A percentile compares a stretch with the other conserved stretches of the same genome.
phyloP scores from a whole-genome alignment of 2,113 vertebrate genomes.

The Argyrosomus japonicus region DNA sequence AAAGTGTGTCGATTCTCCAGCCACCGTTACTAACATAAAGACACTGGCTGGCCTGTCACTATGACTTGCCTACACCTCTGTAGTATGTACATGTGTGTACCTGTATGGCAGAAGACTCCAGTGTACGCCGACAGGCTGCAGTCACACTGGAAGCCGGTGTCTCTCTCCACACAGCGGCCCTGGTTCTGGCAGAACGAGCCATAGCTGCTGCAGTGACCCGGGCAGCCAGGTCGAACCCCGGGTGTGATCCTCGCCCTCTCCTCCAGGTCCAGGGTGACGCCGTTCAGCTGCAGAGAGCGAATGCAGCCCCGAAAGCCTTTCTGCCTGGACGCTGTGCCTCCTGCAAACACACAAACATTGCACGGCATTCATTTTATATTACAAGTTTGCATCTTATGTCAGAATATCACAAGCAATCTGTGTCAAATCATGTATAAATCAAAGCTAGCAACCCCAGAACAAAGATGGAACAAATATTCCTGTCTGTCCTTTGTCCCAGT shows the following conservation, averaged over 20 bases:
- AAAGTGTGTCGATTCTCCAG: neutral
- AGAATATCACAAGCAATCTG: neutral
- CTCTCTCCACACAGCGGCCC: constrained; percentile 89
- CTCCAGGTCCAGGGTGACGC: constrained; percentile 90
- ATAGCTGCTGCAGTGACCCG: constrained; percentile 94
- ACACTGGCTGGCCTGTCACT: neutral
- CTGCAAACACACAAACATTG: constrained; percentile 68
- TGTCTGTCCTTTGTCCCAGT: neutral
- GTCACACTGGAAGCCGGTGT: constrained; percentile 90
- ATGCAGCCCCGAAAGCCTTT: constrained; percentile 95
- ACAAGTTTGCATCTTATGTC: neutral
- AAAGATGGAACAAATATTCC: neutral
- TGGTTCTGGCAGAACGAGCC: constrained; percentile 90
- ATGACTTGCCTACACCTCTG: neutral
- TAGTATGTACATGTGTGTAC: constrained; percentile 14
- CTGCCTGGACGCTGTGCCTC: constrained; percentile 93
- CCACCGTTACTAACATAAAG: neutral
- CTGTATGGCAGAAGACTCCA: constrained; percentile 88
- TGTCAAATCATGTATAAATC: neutral
- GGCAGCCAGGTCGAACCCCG: constrained; percentile 90
- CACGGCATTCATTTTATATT: neutral
- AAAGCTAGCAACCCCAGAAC: neutral
- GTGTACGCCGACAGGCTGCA: constrained; percentile 87
- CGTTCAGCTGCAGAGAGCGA: constrained; percentile 92
- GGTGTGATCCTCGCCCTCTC: constrained; percentile 91